Percentiles rank a stretch among this genome's conserved stretches.
These are phyloP conservation scores for Trichechus manatus DNA, from an alignment of 2,113 vertebrate species.

Conservation along the genomic window DNA sequence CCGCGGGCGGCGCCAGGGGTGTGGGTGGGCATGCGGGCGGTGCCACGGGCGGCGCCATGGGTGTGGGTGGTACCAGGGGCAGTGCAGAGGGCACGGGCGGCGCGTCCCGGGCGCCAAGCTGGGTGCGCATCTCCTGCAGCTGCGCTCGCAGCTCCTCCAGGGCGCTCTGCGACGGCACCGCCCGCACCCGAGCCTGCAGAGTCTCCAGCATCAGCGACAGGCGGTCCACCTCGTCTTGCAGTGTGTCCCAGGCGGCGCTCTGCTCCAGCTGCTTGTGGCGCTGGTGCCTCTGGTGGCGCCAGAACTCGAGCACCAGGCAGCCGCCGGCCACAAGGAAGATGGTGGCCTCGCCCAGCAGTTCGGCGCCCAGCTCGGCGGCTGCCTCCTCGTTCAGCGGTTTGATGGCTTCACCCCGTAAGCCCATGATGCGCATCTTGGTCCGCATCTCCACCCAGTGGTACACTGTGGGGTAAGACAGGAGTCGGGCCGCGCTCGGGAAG, in stretches of 20 bases:
- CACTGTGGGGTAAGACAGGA: constrained; percentile 83
- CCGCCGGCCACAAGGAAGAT: constrained; percentile 91
- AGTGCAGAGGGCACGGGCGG: not conserved
- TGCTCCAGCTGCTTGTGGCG: constrained; percentile 88
- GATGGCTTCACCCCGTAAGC: constrained; percentile 89
- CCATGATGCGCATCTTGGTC: constrained; percentile 95
- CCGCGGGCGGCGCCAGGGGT: not conserved
- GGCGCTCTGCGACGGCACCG: constrained; percentile 76
- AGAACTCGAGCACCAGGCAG: constrained; percentile 93
- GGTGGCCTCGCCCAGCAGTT: constrained; percentile 93
- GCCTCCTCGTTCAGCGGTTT: constrained; percentile 93
- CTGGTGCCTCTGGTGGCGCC: constrained; percentile 88
- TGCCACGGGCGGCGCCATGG: not conserved
- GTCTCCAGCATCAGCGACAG: constrained; percentile 88
- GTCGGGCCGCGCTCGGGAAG: not conserved
- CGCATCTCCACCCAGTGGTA: constrained; percentile 97
- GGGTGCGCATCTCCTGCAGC: constrained; percentile 48
- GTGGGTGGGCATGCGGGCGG: not conserved
- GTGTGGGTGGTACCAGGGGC: not conserved
- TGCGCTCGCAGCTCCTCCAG: constrained; percentile 55
- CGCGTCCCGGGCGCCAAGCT: not conserved
- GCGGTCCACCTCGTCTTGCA: constrained; percentile 88
- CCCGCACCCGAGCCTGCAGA: constrained; percentile 88
- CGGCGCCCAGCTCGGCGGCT: constrained; percentile 93
- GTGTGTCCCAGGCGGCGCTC: constrained; percentile 78